Evolutionary conservation across 2,797 vertebrate genomes (phyloP).

Genomic region (Delichon dasypus): DNA sequence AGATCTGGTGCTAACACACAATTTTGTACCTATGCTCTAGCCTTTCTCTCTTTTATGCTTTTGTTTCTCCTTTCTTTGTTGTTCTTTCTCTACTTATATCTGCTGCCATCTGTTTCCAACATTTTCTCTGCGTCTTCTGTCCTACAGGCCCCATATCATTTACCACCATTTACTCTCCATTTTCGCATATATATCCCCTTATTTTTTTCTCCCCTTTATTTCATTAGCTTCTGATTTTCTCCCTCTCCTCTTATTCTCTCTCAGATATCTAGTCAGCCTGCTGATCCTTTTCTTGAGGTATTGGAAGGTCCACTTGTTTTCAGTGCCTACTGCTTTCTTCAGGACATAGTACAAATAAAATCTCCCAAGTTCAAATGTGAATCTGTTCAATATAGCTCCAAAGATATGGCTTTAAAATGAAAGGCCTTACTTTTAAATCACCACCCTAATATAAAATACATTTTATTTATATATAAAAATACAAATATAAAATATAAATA

Average conservation of each 20-base stretch:
- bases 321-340: not conserved
- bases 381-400: not conserved
- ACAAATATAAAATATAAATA: no score
- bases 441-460: not conserved
- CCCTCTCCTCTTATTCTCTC: not conserved
- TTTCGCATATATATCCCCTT: not conserved
- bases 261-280: not conserved
- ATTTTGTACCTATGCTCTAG: not conserved
- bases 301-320: not conserved
- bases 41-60: not conserved
- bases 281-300: not conserved
- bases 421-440: not conserved
- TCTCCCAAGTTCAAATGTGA: not conserved
- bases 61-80: not conserved
- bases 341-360: not conserved
- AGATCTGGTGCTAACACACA: not conserved
- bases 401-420: not conserved
- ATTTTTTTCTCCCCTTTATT: not conserved
- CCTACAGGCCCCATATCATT: rapidly evolving
- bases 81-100: not conserved
- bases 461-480: no score
- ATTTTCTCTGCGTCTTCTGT: not conserved
- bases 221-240: not conserved
- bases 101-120: not conserved
- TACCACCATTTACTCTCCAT: not conserved